These are phyloP conservation scores for Strix aluco DNA, from an alignment of 2,113 vertebrate species.

Conservation along the genomic window DNA sequence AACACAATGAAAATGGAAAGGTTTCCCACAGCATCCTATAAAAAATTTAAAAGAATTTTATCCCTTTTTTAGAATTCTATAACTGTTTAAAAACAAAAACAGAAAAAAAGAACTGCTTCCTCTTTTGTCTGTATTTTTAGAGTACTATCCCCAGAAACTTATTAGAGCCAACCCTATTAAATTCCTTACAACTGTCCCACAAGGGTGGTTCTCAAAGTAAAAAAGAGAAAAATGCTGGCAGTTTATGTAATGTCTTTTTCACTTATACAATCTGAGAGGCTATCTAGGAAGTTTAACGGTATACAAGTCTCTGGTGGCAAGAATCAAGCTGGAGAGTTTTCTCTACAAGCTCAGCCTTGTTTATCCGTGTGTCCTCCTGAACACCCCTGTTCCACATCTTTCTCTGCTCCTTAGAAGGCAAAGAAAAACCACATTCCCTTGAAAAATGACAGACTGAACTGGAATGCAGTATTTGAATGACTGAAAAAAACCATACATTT, in stretches of 20 bases:
- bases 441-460: not conserved
- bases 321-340: slow-evolving; percentile 6
- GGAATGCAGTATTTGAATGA: not conserved
- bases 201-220: slow-evolving; percentile 30
- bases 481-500: not conserved
- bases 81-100: not conserved
- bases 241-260: slow-evolving; percentile 16
- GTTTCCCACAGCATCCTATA: not conserved
- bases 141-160: not conserved
- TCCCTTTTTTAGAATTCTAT: not conserved
- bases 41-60: not conserved
- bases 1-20: not conserved
- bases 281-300: not conserved
- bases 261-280: slow-evolving; percentile 1
- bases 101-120: not conserved
- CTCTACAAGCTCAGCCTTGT: not conserved
- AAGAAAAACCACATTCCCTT: not conserved
- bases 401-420: not conserved
- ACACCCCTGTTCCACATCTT: not conserved
- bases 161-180: not conserved
- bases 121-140: slow-evolving; percentile 14
- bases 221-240: slow-evolving; percentile 36
- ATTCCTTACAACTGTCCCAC: slow-evolving; percentile 28
- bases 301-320: not conserved
- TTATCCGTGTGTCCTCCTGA: not conserved